Evolutionary conservation across 2,888 invertebrate genomes (phyloP), one percentile per base, ranked within the genome.

Genomic region (Trachelus stipa): DNA sequence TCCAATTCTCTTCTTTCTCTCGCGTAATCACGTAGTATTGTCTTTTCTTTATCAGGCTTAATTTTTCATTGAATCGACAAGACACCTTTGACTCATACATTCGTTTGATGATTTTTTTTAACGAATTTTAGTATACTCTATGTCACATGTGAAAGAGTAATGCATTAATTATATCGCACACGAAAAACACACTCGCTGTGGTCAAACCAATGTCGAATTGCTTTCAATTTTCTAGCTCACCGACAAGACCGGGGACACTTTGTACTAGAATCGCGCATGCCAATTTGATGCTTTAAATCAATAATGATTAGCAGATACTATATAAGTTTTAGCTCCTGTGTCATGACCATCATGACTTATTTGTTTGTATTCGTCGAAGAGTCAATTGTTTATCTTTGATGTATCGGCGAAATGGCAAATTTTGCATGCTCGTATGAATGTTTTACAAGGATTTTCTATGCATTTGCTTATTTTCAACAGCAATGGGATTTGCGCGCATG

Each of bases 181-280:
- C 76, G 37, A 69, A 79, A 76, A 35, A 71, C 77, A 69, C 73
- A 68, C 69, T 68, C 74, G 83, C 82, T 81, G 83, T 73, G 82
- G 78, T 82, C 81, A 76, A 81, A 76, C 78, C 83, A 76, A 77
- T 23, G 56, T 23, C 56, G 56, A 56, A 56, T 23, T 56, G 56
- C 23, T 23, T 56, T 56, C 9, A 56, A 56, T 23, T 56, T 56
- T 56, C 23, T 56, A 56, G 56, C 56, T 56, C 23, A 56, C 23
- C 56, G 56, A 9, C 56, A 23, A 56, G 56, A 56, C 56, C 56
- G 23, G 56, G 23, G 56, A 56, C 56, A 56, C 56, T 56, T 56
- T 56, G 9, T 56, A 9, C 9, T 56, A 6, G 56, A 56, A 56
- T 23, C 56, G 56, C 23, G 56, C 56, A 56, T 56, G 56, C 56